phyloP scores from a whole-genome alignment of 2,797 vertebrate species.

The Botia almorhae region DNA sequence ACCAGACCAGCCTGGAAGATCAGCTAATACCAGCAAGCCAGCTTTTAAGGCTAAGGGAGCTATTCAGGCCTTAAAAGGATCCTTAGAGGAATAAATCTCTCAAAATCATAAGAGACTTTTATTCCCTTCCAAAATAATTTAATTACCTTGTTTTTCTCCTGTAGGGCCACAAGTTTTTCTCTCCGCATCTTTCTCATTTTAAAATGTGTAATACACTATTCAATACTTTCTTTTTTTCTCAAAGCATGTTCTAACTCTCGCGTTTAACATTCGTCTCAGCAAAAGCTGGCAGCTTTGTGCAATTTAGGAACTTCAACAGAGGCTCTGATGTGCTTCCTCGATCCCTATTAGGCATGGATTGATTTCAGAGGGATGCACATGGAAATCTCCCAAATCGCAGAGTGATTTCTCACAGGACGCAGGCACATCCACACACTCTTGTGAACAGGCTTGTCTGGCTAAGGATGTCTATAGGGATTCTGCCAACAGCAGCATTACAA shows the following conservation, averaged over 20 bases:
- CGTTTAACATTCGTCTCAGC: constrained; percentile 54
- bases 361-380: constrained; percentile 41
- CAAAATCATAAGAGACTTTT: constrained; percentile 15
- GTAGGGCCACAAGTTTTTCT: constrained; percentile 19
- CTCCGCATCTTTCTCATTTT: constrained; percentile 47
- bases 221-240: constrained; percentile 23
- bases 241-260: constrained; percentile 25
- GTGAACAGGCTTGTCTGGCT: not conserved
- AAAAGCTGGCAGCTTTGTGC: constrained; percentile 46
- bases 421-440: not conserved
- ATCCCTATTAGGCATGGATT: constrained; percentile 52
- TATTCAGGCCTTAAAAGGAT: constrained; percentile 3
- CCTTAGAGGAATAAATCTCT: not conserved
- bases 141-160: constrained; percentile 49
- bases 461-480: constrained; percentile 8
- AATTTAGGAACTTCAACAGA: constrained; percentile 52
- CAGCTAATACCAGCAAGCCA: too few relatives aligned
- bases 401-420: constrained; percentile 18
- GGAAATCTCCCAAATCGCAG: constrained; percentile 35
- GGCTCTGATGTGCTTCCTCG: constrained; percentile 51
- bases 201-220: constrained; percentile 48
- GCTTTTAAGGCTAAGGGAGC: not conserved
- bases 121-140: constrained; percentile 35
- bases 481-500: not conserved
- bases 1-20: too few relatives aligned